Evolutionary conservation across 2,888 invertebrate genomes (phyloP).

Genomic region (Acleris holmiana): DNA sequence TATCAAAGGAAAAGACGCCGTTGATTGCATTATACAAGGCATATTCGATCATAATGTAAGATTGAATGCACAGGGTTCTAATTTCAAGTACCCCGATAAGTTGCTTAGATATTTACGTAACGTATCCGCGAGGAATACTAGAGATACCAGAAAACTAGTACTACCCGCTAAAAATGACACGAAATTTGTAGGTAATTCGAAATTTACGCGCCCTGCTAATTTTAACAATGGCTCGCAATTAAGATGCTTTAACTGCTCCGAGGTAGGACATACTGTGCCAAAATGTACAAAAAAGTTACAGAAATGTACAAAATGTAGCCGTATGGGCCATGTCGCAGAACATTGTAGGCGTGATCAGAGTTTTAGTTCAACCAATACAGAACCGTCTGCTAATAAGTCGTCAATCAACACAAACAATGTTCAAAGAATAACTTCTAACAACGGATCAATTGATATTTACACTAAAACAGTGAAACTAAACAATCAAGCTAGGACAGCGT

Average conservation of each 20-base stretch:
- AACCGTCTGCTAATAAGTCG: neutral
- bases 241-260: slow-evolving; percentile 23
- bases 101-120: slow-evolving; percentile 25
- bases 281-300: slow-evolving; percentile 9
- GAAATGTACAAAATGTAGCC: slow-evolving; percentile 18
- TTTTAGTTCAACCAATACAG: neutral
- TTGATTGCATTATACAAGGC: slow-evolving; percentile 41
- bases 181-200: neutral
- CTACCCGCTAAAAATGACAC: neutral
- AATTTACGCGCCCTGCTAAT: neutral
- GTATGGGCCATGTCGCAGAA: slow-evolving; percentile 7
- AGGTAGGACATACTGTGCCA: slow-evolving; percentile 15
- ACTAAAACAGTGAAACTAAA: slow-evolving; percentile 19
- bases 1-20: slow-evolving; percentile 39
- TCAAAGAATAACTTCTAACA: slow-evolving; percentile 1
- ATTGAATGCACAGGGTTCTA: slow-evolving; percentile 38
- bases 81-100: slow-evolving; percentile 17
- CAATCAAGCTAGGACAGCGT: slow-evolving; percentile 5
- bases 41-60: slow-evolving; percentile 39
- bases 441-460: slow-evolving; percentile 22
- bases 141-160: neutral
- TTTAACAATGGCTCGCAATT: neutral
- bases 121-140: slow-evolving; percentile 11
- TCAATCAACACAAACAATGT: neutral
- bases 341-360: slow-evolving; percentile 1